Base-by-base conservation (phyloP, 1,140 invertebrate species). In the Drosophila sechellia region DNA sequence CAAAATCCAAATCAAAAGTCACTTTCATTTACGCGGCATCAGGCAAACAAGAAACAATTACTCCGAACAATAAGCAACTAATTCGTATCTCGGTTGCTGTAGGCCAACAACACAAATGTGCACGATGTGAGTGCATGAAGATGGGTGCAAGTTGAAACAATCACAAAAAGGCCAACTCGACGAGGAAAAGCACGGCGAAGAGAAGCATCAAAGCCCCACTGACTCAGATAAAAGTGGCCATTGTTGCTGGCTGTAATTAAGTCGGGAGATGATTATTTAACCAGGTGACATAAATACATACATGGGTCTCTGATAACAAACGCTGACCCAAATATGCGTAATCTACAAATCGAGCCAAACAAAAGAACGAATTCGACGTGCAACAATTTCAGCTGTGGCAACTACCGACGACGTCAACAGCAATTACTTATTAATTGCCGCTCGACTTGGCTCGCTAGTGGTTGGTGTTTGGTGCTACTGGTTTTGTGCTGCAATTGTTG, bases 341-440 rank as follows among this genome's bases (percentile, higher is more conserved):
- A 54, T 53, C 46, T 34, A 31, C 31, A 55, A 55, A 46, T 50
- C 45, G 42, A 43, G 39, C 6, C 25, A 27, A 68, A 77, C 73
- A 75, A 86, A 77, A 83, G 79, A 76, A 79, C 71, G 49, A 83
- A 87, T 87, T 49, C 60, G 35, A 58, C n/a, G 49, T 77, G 83
- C 76, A 87, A 86, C 66, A 79, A 48, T 58, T 27, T 55, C 63
- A 53, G 40, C 35, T 86, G 65, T 49, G 65, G 81, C 83, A 87
- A 87, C 78, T 55, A 17, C 56, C 63, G 66, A 70, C 71, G 64
- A 48, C 71, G 69, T 75, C 71, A 61, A 58, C 79, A 53, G 60
- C 77, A 89, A 89, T 89, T 89, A 89, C 57, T 78, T 89, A 89
- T 89, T 89, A 89, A 89, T 86, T 86, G 75, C 75, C 75, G 27